These are phyloP conservation scores for Chrysomallon squamiferum DNA, from an alignment of 1,140 invertebrate genomes.

Conservation along the genomic window DNA sequence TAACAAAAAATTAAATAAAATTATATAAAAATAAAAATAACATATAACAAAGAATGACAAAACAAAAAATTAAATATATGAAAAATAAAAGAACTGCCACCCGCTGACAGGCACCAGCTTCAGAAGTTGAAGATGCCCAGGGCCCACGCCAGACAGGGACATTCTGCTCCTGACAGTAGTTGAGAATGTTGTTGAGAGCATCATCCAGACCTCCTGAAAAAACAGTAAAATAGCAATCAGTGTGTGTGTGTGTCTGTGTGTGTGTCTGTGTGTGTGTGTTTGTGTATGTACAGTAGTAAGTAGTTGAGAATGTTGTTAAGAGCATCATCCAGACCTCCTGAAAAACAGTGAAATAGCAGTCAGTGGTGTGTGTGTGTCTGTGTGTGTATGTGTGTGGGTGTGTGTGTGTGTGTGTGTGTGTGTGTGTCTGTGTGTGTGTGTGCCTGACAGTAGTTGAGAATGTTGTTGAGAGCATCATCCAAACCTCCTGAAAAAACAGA, in stretches of 20 bases:
- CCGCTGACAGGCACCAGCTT: slow-evolving; percentile 68
- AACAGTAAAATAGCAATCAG: background rate
- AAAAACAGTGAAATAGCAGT: no score
- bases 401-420: no score
- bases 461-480: slow-evolving; percentile 65
- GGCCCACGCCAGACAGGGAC: slow-evolving; percentile 68
- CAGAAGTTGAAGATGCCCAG: slow-evolving; percentile 67
- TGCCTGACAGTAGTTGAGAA: slow-evolving; percentile 62
- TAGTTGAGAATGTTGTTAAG: background rate
- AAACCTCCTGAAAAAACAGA: slow-evolving; percentile 58
- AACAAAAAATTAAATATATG: no score
- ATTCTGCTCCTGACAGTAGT: slow-evolving; percentile 63
- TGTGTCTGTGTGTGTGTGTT: background rate
- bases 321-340: no score
- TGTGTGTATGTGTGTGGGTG: no score
- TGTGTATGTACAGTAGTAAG: background rate
- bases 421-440: no score
- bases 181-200: slow-evolving; percentile 62
- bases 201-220: slow-evolving; percentile 64
- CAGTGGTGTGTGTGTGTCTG: no score
- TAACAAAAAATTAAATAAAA: no score
- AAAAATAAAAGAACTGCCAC: no score
- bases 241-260: background rate
- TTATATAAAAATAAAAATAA: no score
- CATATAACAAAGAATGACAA: no score